Evolutionary conservation across 2,797 vertebrate genomes (phyloP).

Genomic region (Pitangus sulphuratus): DNA sequence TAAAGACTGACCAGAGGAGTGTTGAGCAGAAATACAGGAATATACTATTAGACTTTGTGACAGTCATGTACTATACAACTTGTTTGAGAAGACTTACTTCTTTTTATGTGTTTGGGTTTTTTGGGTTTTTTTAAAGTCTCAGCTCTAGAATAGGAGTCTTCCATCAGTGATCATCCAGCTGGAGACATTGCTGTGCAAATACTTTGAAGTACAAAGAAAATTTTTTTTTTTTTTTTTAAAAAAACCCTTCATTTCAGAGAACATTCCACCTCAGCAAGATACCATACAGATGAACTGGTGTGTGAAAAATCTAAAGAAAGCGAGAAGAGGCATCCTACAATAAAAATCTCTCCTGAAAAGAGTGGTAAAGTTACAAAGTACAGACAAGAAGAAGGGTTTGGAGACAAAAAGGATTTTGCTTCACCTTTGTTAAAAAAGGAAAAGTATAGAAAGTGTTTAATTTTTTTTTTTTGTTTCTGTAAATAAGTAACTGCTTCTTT

Average conservation of each 20-base stretch:
- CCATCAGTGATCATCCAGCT: neutral
- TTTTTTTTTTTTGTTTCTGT: neutral
- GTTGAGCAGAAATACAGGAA: neutral
- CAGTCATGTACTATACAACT: neutral
- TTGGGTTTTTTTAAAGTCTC: neutral
- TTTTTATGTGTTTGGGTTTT: neutral
- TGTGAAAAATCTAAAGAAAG: neutral
- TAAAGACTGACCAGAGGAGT: neutral
- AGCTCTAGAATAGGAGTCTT: neutral
- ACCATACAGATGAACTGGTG: neutral
- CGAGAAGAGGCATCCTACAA: neutral
- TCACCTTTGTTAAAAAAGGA: neutral
- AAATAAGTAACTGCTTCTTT: neutral
- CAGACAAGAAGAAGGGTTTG: neutral
- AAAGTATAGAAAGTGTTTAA: neutral
- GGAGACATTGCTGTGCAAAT: neutral
- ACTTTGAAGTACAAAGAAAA: neutral
- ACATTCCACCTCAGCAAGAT: neutral
- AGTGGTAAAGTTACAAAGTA: neutral
- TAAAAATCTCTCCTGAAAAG: neutral
- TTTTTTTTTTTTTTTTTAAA: no score
- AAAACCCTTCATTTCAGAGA: neutral
- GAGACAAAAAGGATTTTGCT: neutral
- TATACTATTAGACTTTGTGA: neutral
- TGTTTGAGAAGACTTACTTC: neutral